A percentile compares a stretch with the other conserved stretches of the same genome.
Evolutionary conservation across 2,888 invertebrate species (phyloP).

Genomic region (Hypsopygia costalis): DNA sequence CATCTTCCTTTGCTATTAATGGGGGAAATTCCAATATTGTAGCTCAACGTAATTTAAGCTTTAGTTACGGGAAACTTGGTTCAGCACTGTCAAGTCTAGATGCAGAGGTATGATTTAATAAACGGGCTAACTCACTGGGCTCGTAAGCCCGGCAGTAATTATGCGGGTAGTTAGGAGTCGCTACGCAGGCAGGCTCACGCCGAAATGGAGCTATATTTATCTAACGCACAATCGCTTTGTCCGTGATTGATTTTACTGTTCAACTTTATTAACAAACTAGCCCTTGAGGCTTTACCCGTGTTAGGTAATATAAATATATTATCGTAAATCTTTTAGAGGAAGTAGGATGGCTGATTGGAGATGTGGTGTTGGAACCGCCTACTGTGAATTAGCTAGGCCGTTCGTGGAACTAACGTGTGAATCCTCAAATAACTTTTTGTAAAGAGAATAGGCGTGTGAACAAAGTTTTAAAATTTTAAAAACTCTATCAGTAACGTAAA

Average conservation of each 20-base stretch:
- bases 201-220: neutral
- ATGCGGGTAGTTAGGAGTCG: neutral
- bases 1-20: neutral
- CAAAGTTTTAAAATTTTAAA: too few relatives aligned
- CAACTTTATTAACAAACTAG: too few relatives aligned
- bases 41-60: constrained; percentile 1
- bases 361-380: too few relatives aligned
- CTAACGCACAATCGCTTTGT: neutral
- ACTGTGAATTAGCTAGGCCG: too few relatives aligned
- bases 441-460: too few relatives aligned
- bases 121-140: neutral
- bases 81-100: constrained; percentile 6
- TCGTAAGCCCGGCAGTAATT: neutral
- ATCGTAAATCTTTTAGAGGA: too few relatives aligned
- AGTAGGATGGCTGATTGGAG: too few relatives aligned
- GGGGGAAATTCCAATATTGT: neutral
- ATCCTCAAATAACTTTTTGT: too few relatives aligned
- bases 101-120: constrained; percentile 12
- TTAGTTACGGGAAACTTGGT: constrained; percentile 4
- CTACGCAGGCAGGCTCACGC: neutral
- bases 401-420: too few relatives aligned
- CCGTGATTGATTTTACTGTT: neutral
- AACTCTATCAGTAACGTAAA: too few relatives aligned
- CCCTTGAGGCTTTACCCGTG: too few relatives aligned
- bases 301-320: too few relatives aligned